phyloP scores from a whole-genome alignment of 2,888 invertebrate genomes.

The Xylocampa areola region DNA sequence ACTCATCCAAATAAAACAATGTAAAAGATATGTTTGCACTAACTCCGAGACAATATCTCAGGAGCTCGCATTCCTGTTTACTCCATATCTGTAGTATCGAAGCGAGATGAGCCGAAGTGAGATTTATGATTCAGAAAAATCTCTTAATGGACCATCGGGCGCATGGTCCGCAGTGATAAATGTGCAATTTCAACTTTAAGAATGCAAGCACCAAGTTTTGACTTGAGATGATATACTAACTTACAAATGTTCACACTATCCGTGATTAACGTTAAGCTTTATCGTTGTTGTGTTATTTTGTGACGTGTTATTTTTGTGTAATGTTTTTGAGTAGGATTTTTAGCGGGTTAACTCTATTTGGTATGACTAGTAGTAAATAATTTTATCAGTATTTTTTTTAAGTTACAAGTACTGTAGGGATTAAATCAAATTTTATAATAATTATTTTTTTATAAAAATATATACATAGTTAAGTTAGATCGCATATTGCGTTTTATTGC shows the following conservation, averaged over 20 bases:
- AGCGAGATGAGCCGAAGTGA: conserved; percentile 86
- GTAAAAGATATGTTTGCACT: conserved; percentile 54
- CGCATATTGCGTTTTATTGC: not conserved
- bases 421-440: no score
- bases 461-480: no score
- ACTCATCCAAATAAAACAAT: conserved; percentile 50
- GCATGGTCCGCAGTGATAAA: conserved; percentile 86
- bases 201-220: conserved; percentile 87
- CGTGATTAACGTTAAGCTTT: conserved; percentile 70
- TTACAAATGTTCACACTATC: conserved; percentile 74
- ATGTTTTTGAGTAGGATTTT: conserved; percentile 14
- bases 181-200: conserved; percentile 89
- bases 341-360: no score
- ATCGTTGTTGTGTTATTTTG: conserved; percentile 36
- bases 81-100: conserved; percentile 85
- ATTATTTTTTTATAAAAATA: no score
- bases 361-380: no score
- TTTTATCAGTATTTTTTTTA: no score
- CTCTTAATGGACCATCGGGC: conserved; percentile 88
- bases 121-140: conserved; percentile 89
- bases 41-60: conserved; percentile 62
- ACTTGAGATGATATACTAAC: conserved; percentile 85
- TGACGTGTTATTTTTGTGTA: conserved; percentile 14
- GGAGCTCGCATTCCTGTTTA: conserved; percentile 73
- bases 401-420: no score